A percentile compares a stretch with the other conserved stretches of the same genome.
These are phyloP conservation scores for Dipodomys stephensi DNA, from an alignment of 2,113 vertebrate genomes.

Conservation along the genomic window DNA sequence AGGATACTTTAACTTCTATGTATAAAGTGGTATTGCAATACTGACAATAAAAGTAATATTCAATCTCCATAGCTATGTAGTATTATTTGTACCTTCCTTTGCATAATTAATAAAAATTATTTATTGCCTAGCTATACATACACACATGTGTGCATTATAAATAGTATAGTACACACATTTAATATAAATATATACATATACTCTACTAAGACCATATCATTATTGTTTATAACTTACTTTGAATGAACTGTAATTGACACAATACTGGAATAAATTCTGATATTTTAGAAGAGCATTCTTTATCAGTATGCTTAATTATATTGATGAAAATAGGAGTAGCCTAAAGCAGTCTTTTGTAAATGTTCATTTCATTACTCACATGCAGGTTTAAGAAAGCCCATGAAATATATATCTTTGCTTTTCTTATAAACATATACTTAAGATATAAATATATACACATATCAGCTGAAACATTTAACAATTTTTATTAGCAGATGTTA, in stretches of 20 bases:
- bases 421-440: not conserved
- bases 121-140: not conserved
- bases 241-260: not conserved
- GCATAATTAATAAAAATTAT: not conserved
- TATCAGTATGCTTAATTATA: not conserved
- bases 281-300: not conserved
- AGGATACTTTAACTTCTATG: conserved; percentile 50
- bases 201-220: not conserved
- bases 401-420: not conserved
- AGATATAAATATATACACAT: not conserved
- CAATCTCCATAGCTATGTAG: not conserved
- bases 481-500: not conserved
- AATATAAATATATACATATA: not conserved
- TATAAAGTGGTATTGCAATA: not conserved
- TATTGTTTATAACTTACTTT: conserved; percentile 4
- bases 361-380: not conserved
- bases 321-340: not conserved
- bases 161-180: too few species aligned
- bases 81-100: not conserved
- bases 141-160: too few species aligned
- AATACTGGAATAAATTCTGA: not conserved
- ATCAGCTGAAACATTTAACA: not conserved
- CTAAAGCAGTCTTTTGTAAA: not conserved
- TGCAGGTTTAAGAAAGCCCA: not conserved
- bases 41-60: not conserved